A percentile compares a stretch with the other conserved stretches of the same genome.
Conservation (phyloP, 2,888 invertebrate genomes). For the Zeuzera pyrina region DNA sequence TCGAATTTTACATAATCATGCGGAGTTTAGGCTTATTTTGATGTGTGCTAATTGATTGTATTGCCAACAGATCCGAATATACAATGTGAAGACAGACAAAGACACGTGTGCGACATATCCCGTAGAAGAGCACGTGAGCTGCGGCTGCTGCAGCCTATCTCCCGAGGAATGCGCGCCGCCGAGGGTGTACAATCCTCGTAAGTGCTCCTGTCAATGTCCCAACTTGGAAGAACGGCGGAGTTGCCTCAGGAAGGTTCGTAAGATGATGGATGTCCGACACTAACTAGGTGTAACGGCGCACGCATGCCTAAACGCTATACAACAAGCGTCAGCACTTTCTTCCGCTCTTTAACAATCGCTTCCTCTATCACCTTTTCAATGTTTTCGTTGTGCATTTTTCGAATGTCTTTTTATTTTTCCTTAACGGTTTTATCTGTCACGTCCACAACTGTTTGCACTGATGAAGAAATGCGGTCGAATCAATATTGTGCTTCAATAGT, state of each 20-base stretch:
- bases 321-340: constrained; percentile 23
- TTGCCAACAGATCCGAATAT: constrained; percentile 48
- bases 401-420: constrained; percentile 8
- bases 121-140: constrained; percentile 50
- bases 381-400: constrained; percentile 11
- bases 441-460: no score
- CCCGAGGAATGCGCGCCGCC: constrained; percentile 40
- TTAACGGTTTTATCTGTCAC: no score
- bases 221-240: constrained; percentile 50
- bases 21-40: no score
- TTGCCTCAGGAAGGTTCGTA: constrained; percentile 62
- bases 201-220: constrained; percentile 66
- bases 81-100: constrained; percentile 47
- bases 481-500: no score
- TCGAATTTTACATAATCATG: not conserved
- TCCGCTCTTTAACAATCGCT: constrained; percentile 32
- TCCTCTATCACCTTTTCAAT: constrained; percentile 20
- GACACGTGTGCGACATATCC: constrained; percentile 51
- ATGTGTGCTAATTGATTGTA: no score
- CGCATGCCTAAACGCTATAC: constrained; percentile 26
- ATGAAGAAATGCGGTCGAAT: no score
- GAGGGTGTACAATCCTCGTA: constrained; percentile 58
- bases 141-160: constrained; percentile 45
- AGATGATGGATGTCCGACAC: constrained; percentile 63
- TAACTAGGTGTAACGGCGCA: constrained; percentile 36